Evolutionary conservation across 2,888 invertebrate genomes (phyloP).

Genomic region (Dicycla oo): DNA sequence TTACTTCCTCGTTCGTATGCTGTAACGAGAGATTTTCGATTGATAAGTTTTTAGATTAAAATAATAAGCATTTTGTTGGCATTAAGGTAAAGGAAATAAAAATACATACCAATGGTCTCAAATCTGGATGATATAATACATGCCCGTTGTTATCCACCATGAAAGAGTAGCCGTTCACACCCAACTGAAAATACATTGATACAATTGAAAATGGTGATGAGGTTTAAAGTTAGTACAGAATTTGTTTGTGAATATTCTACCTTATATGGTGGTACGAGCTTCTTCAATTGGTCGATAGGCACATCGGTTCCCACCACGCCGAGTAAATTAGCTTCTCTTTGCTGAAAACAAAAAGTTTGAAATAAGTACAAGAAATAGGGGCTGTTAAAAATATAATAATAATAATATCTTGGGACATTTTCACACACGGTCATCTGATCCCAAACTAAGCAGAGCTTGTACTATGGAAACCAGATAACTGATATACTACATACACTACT

Average conservation of each 20-base stretch:
- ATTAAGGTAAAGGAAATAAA: neutral
- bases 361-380: conserved; percentile 2
- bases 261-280: conserved; percentile 98
- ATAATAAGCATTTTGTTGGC: neutral
- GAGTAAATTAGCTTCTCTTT: conserved; percentile 96
- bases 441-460: no score
- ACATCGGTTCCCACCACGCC: conserved; percentile 99
- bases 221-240: neutral
- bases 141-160: conserved; percentile 99
- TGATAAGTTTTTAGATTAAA: neutral
- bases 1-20: conserved; percentile 91
- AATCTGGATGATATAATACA: conserved; percentile 98
- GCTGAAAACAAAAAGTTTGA: conserved; percentile 82
- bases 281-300: conserved; percentile 98
- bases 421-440: no score
- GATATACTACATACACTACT: no score
- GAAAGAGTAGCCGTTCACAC: conserved; percentile 98
- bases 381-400: no score
- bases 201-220: neutral
- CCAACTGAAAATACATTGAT: conserved; percentile 92
- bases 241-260: conserved; percentile 79
- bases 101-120: conserved; percentile 95
- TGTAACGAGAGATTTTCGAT: conserved; percentile 75
- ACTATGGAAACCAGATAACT: no score
- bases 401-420: no score